These are phyloP conservation scores for Pangasianodon gigas DNA, from an alignment of 2,113 vertebrate genomes.

Conservation along the genomic window DNA sequence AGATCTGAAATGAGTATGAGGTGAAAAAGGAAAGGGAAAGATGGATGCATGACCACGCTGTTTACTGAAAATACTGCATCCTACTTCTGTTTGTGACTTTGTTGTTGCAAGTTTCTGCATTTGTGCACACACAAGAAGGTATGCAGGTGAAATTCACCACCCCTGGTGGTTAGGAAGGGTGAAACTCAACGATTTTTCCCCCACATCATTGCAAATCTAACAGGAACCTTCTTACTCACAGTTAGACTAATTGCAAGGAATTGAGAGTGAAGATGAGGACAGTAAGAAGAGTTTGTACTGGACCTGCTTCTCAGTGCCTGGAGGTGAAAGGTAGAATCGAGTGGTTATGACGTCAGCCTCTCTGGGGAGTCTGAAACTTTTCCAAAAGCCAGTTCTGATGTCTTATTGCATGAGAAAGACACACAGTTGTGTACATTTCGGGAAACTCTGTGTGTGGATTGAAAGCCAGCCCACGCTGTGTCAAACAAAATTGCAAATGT, in stretches of 20 bases:
- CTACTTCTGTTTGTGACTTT: background rate
- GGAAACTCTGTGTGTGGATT: background rate
- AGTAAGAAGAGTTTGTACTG: background rate
- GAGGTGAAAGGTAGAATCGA: background rate
- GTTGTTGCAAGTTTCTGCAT: background rate
- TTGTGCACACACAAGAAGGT: background rate
- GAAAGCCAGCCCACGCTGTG: background rate
- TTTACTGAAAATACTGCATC: no score
- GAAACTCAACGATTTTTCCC: background rate
- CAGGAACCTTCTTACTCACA: background rate
- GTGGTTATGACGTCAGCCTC: background rate
- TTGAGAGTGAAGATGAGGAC: background rate
- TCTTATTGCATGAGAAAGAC: background rate
- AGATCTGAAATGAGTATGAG: background rate
- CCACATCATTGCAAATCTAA: background rate
- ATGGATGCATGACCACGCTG: no score
- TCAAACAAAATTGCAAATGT: background rate
- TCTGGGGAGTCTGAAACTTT: background rate
- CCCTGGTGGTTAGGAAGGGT: background rate
- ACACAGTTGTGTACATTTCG: background rate
- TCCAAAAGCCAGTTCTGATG: background rate
- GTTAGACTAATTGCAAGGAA: background rate
- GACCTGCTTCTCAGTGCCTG: background rate
- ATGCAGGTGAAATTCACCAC: background rate
- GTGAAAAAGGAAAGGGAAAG: background rate